Base-by-base conservation (phyloP, 2,888 invertebrate genomes). In the Molanna angustata region DNA sequence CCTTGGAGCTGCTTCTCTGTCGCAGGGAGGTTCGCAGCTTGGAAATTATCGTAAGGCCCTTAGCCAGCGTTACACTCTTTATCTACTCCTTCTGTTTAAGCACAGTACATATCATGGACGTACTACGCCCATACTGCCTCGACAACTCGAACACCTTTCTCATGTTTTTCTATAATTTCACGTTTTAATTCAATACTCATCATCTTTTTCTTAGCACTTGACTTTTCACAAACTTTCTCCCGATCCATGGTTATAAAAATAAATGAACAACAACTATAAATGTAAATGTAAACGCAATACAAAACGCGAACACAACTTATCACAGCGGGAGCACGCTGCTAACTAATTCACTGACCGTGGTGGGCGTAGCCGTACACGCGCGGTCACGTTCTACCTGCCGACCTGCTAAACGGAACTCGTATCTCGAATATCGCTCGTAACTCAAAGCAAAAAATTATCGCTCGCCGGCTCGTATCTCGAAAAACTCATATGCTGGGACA, bases 41-140 rank as follows among this genome's bases (percentile, higher is more conserved):
- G 7, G 58, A 59, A 22, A 58, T 14, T 46, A 43, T 59, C 31
- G 48, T 59, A 44, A 56, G 44, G 39, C 59, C 57, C 35, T 60
- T 60, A 31, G 58, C 60, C 48, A 53, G 20, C 21, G 42, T 27
- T 50, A 57, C 7, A 14, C 46, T 48, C 48, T 47, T 60, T 57
- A 61, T 59, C 42, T 20, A 17, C 21, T 61, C 55, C 47, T 61
- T 60, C 27, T 52, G 33, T 33, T 61, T 61, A 4, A 61, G 43
- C 21, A 61, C 39, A 11, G 57, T 60, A 31, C 55, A 60, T 21
- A 61, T 61, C 52, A 49, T 61, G 4, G 61, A 60, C 21, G 58
- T 58, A 21, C 41, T 21, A 13, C 40, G 39, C 17, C 39, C 41
- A 43, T 58, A 60, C 17, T 32, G 27, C 31, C 52, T 61, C 21